phyloP scores from a whole-genome alignment of 53 echinoderm and acorn worm genomes.

The Luidia sarsii region DNA sequence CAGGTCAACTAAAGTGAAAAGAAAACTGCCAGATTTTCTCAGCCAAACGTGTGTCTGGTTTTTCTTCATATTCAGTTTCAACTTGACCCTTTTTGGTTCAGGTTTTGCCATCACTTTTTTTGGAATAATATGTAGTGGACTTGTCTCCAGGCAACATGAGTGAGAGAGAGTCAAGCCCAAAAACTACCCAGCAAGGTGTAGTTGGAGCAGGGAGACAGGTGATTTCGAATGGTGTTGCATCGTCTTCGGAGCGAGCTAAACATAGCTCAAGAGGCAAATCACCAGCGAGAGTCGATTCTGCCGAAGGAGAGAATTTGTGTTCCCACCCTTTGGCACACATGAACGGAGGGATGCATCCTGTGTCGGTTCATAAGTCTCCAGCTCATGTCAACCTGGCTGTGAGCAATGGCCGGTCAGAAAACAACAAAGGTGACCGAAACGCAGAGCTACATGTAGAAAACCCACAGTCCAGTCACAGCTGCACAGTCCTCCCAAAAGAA shows the following conservation, averaged over 20 bases:
- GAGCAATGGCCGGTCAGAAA: slow-evolving; percentile 59
- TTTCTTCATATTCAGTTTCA: slow-evolving; percentile 4
- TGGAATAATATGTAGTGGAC: not conserved
- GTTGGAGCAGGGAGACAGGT: slow-evolving; percentile 23
- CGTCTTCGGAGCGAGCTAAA: slow-evolving; percentile 33
- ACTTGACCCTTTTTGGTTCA: not conserved
- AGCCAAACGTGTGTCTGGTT: slow-evolving; percentile 9
- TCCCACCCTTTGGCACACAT: slow-evolving; percentile 26
- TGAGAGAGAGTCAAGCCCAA: slow-evolving; percentile 22
- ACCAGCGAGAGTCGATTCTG: slow-evolving; percentile 3
- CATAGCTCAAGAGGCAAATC: slow-evolving; percentile 43
- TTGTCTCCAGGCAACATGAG: slow-evolving; percentile 17
- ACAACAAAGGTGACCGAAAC: slow-evolving; percentile 1
- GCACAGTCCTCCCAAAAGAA: slow-evolving; percentile 54
- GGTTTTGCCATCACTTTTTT: not conserved
- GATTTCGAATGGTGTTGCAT: slow-evolving; percentile 61
- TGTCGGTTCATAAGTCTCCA: slow-evolving; percentile 48
- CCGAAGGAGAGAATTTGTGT: not conserved
- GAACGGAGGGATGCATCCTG: slow-evolving; percentile 50
- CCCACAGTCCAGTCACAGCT: slow-evolving; percentile 47
- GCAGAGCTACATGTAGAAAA: not conserved
- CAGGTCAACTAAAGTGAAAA: too few relatives aligned
- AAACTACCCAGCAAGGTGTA: slow-evolving; percentile 12
- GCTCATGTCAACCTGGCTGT: slow-evolving; percentile 27
- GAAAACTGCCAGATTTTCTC: not conserved